Conservation (phyloP, 2,888 invertebrate species). For the Nysson spinosus region DNA sequence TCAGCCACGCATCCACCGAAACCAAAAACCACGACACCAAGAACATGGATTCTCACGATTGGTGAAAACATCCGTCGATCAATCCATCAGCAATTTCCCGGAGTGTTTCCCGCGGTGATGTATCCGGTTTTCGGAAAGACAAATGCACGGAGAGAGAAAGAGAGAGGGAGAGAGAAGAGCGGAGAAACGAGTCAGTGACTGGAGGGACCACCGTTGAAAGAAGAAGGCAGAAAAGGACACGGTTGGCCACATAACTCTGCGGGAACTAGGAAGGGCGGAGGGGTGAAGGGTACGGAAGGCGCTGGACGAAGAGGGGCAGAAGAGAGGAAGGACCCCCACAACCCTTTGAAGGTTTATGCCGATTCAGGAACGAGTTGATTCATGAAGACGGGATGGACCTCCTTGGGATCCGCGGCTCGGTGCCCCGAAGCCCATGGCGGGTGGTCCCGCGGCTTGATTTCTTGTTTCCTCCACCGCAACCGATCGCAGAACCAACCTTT, state of each 20-base stretch:
- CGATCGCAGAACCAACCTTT: conserved; percentile 46
- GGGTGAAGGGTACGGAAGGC: too few species aligned
- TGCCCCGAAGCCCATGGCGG: conserved; percentile 74
- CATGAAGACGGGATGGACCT: conserved; percentile 77
- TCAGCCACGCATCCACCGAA: too few species aligned
- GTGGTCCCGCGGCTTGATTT: conserved; percentile 77
- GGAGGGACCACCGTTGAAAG: conserved; percentile 4
- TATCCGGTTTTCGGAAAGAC: conserved; percentile 1
- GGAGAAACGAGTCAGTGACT: neutral
- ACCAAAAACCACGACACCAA: too few species aligned
- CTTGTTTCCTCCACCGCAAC: conserved; percentile 73
- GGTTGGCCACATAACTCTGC: conserved; percentile 62
- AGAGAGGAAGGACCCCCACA: conserved; percentile 42
- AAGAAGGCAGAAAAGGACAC: conserved; percentile 19
- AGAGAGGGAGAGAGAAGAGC: neutral
- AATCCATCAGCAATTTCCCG: too few species aligned
- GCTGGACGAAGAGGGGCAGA: conserved; percentile 33
- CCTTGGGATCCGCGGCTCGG: conserved; percentile 74
- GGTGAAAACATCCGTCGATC: too few species aligned
- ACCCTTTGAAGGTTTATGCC: conserved; percentile 74
- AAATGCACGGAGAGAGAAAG: too few species aligned
- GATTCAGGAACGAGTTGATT: conserved; percentile 76
- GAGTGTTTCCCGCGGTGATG: neutral
- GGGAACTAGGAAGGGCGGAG: conserved; percentile 47
- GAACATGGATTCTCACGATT: too few species aligned